These are phyloP conservation scores for Zeus faber DNA, from an alignment of 2,113 vertebrate genomes.

Conservation along the genomic window DNA sequence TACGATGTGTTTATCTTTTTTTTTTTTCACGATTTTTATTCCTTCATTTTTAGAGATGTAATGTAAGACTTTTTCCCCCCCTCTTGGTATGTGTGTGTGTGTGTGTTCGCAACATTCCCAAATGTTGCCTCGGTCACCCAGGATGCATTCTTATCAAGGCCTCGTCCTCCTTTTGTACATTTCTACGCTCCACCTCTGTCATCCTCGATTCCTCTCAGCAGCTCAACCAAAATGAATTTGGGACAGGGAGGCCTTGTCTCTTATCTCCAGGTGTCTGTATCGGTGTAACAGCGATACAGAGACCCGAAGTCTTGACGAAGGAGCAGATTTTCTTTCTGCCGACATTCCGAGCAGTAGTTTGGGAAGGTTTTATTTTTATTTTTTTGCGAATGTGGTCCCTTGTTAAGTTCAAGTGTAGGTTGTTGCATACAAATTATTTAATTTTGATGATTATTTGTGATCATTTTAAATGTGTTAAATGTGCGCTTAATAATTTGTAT, in stretches of 20 bases:
- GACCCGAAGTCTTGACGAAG: too few species aligned
- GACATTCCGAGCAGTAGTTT: neutral
- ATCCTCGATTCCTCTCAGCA: conserved; percentile 41
- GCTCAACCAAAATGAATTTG: conserved; percentile 58
- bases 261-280: conserved; percentile 9
- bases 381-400: neutral
- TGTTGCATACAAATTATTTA: neutral
- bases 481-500: too few species aligned
- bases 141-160: too few species aligned
- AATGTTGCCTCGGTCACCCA: too few species aligned
- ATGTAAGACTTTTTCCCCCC: conserved; percentile 29
- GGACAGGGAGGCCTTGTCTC: conserved; percentile 16
- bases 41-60: conserved; percentile 28
- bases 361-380: neutral
- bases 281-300: conserved; percentile 2
- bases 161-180: too few species aligned
- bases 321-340: too few species aligned
- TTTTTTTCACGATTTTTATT: conserved; percentile 19
- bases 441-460: too few species aligned
- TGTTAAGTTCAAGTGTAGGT: neutral
- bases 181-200: conserved; percentile 26
- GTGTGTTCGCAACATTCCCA: too few species aligned
- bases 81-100: conserved; percentile 17
- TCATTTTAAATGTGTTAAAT: too few species aligned
- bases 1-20: conserved; percentile 43